Evolutionary conservation across 2,113 vertebrate species (phyloP), one percentile per base, ranked within the genome.

Genomic region (Cyprichromis sp.): DNA sequence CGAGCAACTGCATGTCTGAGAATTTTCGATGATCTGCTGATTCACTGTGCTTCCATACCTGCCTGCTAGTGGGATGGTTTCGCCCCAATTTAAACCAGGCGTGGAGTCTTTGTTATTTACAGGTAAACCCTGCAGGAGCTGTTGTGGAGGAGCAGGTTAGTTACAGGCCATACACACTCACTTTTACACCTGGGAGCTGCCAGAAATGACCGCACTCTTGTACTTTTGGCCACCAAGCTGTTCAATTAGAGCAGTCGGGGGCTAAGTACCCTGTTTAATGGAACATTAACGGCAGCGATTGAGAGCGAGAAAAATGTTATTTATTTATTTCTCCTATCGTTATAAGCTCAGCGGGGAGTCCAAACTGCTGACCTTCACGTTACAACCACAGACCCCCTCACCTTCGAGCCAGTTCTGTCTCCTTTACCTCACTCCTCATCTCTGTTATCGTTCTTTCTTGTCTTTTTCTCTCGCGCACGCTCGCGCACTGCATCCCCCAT

Each of bases 171-270:
- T 81, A 85, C 61, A 66, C 81, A 40, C 76, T 80, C 71, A 42
- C 5, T 2, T 42, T 84, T 61, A 66, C 90, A 86, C 85, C 89
- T 89, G 87, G 85, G 71, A 87, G 87, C 84, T 82, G 81, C 76
- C 52, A 76, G 61, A 66, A 89, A 87, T 80, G 88, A 38, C 88
- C 63, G 5, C 40, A 52, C 31, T 85, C 87, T 85, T 87, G 90
- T 90, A 54, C 85, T 66, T 82, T 78, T 81, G 85, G 34, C 82
- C 89, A 88, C 68, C 26, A 61, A 88, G 86, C 47, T 47, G 68
- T 83, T 91, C 91, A 90, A 92, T 91, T 92, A 91, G 81, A 88
- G 86, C 91, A 71, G 88, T 29, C 1, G 86, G 94, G 91, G 91
- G 88, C 92, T 88, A 91, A 91, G 87, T 85, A 85, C 54, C 71